Evolutionary conservation across 2,888 invertebrate species (phyloP), one percentile per base, ranked within the genome.

Genomic region (Isoperla grammatica): DNA sequence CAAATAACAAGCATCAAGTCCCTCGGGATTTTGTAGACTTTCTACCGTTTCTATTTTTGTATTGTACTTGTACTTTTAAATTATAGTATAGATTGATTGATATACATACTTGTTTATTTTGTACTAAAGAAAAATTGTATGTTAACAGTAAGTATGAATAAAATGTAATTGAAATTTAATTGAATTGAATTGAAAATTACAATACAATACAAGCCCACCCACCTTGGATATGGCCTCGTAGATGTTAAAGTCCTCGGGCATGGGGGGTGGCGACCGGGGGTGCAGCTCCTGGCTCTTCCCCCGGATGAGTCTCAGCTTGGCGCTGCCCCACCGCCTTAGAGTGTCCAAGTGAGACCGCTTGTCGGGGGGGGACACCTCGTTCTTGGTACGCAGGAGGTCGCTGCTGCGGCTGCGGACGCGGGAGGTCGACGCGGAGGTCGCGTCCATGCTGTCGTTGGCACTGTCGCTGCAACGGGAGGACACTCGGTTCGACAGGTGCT

Each of bases 311-410:
- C 81, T 83, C 71, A 91, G 79, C 67, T 89, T 81, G 68, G 84
- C 89, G 71, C 86, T 86, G 60, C 91, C 89, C 91, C 91, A 92
- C 71, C 89, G 88, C 73, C 89, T 90, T 59, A 92, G 75, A 22
- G 87, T 86, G 73, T 89, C 88, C 73, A 92, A 87, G 71, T 88
- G 87, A 49, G 86, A 84, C 73, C 79, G 75, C 75, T 83, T 79
- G 67, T 85, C 85, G 50, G 81, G 78, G 45, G 83, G 80, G 65
- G 82, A 81, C 69, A 81, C 79, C 74, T 84, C 83, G 17, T 2
- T 13, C 65, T 74, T 69, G 12, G 69, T 64, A n/a, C 77, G 76
- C 72, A 90, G 81, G 67, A 88, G 78, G 73, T 90, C 90, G 71
- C 87, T 89, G 72, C 89, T 74, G 12, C 71, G 73, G 48, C 74